Conservation (phyloP, 2,113 vertebrate genomes). For the Bolborhynchus lineola region DNA sequence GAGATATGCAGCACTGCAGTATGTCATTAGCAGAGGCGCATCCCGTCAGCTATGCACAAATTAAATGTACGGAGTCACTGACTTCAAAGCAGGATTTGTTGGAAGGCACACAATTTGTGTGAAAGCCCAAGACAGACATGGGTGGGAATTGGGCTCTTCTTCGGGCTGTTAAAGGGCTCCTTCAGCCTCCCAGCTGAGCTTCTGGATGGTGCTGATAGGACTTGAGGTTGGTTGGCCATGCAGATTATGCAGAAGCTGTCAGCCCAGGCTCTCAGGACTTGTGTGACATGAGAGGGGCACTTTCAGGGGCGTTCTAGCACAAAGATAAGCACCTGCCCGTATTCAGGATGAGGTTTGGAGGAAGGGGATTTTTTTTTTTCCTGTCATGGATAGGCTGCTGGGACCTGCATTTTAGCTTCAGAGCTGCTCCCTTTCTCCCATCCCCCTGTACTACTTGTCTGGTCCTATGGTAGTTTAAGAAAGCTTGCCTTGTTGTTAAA, state of each 20-base stretch:
- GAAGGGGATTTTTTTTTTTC: not conserved
- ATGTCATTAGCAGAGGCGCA: not conserved
- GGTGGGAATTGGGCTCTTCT: not conserved
- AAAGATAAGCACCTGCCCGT: not conserved
- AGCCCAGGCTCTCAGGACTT: not conserved
- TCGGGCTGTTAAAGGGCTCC: not conserved
- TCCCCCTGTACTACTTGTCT: not conserved
- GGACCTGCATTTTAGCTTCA: not conserved
- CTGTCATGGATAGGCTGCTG: not conserved
- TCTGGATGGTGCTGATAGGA: conserved; percentile 45
- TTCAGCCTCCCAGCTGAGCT: not conserved
- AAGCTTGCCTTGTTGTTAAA: not conserved
- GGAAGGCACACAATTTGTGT: not conserved
- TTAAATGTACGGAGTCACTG: not conserved
- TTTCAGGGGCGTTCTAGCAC: not conserved
- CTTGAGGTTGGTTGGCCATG: not conserved
- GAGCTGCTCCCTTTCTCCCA: not conserved
- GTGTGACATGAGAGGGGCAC: not conserved
- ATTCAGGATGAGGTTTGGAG: not conserved
- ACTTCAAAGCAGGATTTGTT: conserved; percentile 6
- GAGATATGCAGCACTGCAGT: not conserved
- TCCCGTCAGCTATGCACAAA: not conserved
- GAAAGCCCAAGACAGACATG: not conserved
- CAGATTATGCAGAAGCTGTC: conserved; percentile 26
- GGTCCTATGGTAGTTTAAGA: not conserved